Conservation (phyloP, 2,888 invertebrate genomes). For the Eupsilia transversa region DNA sequence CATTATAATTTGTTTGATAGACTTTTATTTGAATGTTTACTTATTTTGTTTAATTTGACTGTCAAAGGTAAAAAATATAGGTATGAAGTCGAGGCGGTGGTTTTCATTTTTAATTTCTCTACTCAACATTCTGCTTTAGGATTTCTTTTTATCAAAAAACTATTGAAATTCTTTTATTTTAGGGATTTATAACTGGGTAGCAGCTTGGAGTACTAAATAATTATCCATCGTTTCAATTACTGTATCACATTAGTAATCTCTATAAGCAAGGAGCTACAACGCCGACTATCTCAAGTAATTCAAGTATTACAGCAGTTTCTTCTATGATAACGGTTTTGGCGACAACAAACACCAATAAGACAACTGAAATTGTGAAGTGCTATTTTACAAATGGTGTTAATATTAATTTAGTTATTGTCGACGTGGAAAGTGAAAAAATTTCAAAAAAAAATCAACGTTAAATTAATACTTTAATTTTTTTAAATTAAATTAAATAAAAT, state of each 20-base stretch:
- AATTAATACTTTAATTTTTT: too few relatives aligned
- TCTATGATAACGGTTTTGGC: too few relatives aligned
- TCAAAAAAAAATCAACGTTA: too few relatives aligned
- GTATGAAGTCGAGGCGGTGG: too few relatives aligned
- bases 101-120: too few relatives aligned
- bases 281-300: not conserved
- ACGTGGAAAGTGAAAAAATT: too few relatives aligned
- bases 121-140: too few relatives aligned
- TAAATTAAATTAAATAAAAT: too few relatives aligned
- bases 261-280: not conserved
- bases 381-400: too few relatives aligned
- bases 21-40: not conserved
- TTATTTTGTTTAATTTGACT: not conserved
- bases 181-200: not conserved
- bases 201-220: not conserved
- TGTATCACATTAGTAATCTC: not conserved
- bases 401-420: too few relatives aligned
- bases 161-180: not conserved
- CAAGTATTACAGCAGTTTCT: not conserved
- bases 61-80: too few relatives aligned
- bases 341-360: not conserved
- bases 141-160: not conserved
- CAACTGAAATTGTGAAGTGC: not conserved
- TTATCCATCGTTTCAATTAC: not conserved
- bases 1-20: not conserved